A percentile compares a stretch with the other conserved stretches of the same genome.
Evolutionary conservation across 2,113 vertebrate genomes (phyloP).

Genomic region (Psittacula cyanocephala): DNA sequence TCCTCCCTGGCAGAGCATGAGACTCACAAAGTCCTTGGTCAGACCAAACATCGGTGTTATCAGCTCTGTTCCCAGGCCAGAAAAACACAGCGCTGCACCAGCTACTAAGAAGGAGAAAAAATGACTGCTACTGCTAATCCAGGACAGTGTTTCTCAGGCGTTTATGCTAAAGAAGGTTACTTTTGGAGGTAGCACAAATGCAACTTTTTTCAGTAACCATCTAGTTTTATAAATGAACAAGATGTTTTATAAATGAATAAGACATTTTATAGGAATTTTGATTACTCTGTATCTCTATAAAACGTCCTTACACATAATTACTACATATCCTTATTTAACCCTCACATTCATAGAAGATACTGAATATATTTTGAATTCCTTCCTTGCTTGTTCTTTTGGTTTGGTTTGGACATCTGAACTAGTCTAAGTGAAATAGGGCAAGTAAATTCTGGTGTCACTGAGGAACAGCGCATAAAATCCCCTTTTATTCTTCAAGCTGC

Average conservation of each 20-base stretch:
- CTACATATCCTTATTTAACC: neutral
- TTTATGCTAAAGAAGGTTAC: neutral
- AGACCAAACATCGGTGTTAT: too few species aligned
- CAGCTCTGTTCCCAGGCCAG: too few species aligned
- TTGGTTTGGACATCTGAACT: neutral
- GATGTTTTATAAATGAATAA: neutral
- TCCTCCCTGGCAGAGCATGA: too few species aligned
- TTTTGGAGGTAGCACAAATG: neutral
- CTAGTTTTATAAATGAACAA: neutral
- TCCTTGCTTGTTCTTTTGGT: neutral
- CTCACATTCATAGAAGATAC: neutral
- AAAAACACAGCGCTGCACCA: too few species aligned
- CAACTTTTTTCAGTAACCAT: neutral
- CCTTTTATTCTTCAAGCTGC: neutral
- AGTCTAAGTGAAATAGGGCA: neutral
- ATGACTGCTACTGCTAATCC: too few species aligned
- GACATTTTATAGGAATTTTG: neutral
- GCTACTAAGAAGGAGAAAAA: too few species aligned
- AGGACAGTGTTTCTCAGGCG: neutral
- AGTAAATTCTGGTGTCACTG: neutral
- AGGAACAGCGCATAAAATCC: neutral
- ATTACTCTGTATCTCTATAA: neutral
- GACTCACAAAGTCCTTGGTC: too few species aligned
- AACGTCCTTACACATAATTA: neutral
- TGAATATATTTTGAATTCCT: neutral